Percentiles rank a stretch among this genome's conserved stretches.
Conservation (phyloP, 2,888 invertebrate species). For the Limenitis camilla region DNA sequence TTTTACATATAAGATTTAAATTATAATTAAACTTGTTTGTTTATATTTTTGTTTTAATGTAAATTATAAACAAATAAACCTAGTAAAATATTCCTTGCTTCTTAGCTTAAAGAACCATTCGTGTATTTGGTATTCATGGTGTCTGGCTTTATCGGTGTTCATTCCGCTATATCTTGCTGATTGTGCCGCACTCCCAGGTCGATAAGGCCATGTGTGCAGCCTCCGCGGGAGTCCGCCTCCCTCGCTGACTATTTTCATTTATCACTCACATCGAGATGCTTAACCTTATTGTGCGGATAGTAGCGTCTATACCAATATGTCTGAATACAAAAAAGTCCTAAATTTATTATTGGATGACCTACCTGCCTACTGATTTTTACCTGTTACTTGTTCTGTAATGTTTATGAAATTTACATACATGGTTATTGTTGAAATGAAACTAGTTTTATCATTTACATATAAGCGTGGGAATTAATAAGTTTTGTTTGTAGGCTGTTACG, state of each 20-base stretch:
- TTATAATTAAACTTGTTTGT: too few relatives aligned
- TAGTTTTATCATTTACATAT: slow-evolving; percentile 15
- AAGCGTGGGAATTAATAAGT: slow-evolving; percentile 24
- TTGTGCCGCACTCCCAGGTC: slow-evolving; percentile 40
- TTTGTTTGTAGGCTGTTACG: slow-evolving; percentile 9
- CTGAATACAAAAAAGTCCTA: neutral
- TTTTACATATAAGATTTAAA: too few relatives aligned
- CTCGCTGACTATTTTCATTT: slow-evolving; percentile 71
- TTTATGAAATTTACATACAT: neutral
- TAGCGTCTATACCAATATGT: slow-evolving; percentile 5
- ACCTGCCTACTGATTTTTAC: too few relatives aligned
- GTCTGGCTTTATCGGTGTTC: neutral
- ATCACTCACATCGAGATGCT: slow-evolving; percentile 50
- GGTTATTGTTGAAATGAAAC: slow-evolving; percentile 11
- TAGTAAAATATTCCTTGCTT: too few relatives aligned
- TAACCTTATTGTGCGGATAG: slow-evolving; percentile 25
- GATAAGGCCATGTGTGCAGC: slow-evolving; percentile 69
- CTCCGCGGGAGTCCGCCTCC: slow-evolving; percentile 68
- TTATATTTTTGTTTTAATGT: too few relatives aligned
- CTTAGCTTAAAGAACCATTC: too few relatives aligned
- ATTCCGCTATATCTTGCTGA: slow-evolving; percentile 30
- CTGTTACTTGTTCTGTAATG: neutral
- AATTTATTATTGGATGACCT: neutral
- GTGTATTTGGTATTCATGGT: too few relatives aligned
- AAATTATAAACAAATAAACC: too few relatives aligned